Evolutionary conservation across 2,888 invertebrate genomes (phyloP).

Genomic region (Gasteruption jaculator): DNA sequence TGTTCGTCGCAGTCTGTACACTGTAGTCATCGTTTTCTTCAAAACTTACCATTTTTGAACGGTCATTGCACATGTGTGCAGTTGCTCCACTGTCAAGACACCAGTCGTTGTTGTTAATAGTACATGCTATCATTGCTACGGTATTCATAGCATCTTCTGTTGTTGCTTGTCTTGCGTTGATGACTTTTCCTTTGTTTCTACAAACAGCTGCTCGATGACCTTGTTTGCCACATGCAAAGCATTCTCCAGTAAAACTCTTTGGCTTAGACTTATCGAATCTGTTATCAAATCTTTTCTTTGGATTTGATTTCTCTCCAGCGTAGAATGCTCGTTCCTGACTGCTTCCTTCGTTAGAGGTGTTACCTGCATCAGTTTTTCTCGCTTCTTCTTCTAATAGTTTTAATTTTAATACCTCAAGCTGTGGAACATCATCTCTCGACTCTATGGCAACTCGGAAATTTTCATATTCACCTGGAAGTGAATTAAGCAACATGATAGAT

Average conservation of each 20-base stretch:
- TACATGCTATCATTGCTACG: conserved; percentile 1
- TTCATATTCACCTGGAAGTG: conserved; percentile 23
- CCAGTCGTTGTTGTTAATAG: neutral
- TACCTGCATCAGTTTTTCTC: too few relatives aligned
- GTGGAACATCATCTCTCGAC: too few relatives aligned
- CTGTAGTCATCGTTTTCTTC: neutral
- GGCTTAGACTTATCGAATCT: too few relatives aligned
- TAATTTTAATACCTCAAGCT: too few relatives aligned
- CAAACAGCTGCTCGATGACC: conserved; percentile 13
- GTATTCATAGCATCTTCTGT: neutral
- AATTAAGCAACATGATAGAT: conserved; percentile 26
- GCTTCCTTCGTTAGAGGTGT: too few relatives aligned
- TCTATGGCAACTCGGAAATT: too few relatives aligned
- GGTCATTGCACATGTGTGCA: conserved; percentile 10
- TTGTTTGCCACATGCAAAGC: conserved; percentile 8
- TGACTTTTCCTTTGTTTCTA: neutral
- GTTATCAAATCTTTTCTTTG: too few relatives aligned
- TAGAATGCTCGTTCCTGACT: too few relatives aligned
- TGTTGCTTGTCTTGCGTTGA: too few relatives aligned
- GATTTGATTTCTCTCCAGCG: too few relatives aligned
- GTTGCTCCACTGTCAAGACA: conserved; percentile 15
- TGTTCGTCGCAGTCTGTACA: conserved; percentile 8
- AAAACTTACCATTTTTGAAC: neutral
- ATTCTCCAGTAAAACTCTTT: too few relatives aligned
- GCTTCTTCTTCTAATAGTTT: too few relatives aligned